Percentiles rank a stretch among this genome's conserved stretches.
phyloP scores from a whole-genome alignment of 2,888 invertebrate species.

The Polia nebulosa region DNA sequence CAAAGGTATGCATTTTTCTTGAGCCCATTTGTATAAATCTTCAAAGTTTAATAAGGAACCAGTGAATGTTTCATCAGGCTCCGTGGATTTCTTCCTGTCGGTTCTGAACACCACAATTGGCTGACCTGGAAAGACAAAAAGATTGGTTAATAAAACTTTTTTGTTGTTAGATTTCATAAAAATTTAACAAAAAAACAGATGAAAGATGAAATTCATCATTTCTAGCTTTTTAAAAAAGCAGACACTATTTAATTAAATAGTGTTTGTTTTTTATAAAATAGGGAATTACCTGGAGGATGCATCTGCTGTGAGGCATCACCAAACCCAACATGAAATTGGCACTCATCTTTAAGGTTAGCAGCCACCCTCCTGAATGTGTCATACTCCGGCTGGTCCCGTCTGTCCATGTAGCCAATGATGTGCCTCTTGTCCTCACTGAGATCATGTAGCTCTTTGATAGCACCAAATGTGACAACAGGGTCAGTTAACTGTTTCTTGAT shows the following conservation, averaged over 20 bases:
- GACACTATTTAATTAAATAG: background rate
- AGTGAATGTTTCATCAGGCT: conserved; percentile 96
- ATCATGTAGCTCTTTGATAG: conserved; percentile 93
- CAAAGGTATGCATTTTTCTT: conserved; percentile 98
- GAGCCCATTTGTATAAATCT: conserved; percentile 96
- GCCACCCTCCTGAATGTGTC: conserved; percentile 95
- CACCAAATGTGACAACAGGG: conserved; percentile 95
- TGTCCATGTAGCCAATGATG: conserved; percentile 97
- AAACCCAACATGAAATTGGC: conserved; percentile 97
- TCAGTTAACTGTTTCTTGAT: conserved; percentile 97
- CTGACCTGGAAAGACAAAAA: conserved; percentile 88
- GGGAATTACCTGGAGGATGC: conserved; percentile 94
- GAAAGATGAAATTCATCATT: background rate
- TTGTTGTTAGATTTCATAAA: background rate
- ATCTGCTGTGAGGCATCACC: conserved; percentile 95
- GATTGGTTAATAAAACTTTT: background rate
- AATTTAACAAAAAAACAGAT: too few relatives aligned
- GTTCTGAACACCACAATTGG: conserved; percentile 96
- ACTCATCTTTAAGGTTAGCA: conserved; percentile 98
- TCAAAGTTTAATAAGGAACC: conserved; percentile 95
- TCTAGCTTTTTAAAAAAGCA: background rate
- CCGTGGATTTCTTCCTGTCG: conserved; percentile 94
- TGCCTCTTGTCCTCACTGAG: conserved; percentile 96
- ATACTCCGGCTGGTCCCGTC: conserved; percentile 95
- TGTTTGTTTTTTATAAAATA: background rate